Conservation (phyloP, 2,888 invertebrate species). For the Palloptera scutellata region DNA sequence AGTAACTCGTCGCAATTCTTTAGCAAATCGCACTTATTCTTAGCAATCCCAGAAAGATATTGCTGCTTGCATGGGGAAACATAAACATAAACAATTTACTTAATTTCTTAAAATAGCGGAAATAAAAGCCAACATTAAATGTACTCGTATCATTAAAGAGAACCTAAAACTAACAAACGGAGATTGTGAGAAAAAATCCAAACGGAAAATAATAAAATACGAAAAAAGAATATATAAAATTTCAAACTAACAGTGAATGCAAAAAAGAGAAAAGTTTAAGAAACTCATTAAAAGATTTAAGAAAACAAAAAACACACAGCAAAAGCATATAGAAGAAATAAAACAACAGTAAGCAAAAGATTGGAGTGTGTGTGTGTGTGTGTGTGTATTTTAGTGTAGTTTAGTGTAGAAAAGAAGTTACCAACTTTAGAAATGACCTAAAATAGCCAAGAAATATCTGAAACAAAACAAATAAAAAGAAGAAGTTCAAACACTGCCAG, state of each 20-base stretch:
- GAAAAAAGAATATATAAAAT: background rate
- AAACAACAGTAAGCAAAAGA: conserved; percentile 28
- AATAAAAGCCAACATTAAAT: background rate
- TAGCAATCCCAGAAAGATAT: no score
- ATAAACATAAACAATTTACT: conserved; percentile 3
- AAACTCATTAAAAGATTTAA: conserved; percentile 48
- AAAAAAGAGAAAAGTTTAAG: conserved; percentile 49
- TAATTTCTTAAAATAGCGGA: conserved; percentile 7
- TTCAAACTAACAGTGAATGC: conserved; percentile 33
- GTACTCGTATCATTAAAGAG: no score
- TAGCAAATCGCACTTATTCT: no score
- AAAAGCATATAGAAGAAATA: conserved; percentile 20
- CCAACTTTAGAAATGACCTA: conserved; percentile 27
- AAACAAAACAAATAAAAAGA: conserved; percentile 38
- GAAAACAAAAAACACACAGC: conserved; percentile 20
- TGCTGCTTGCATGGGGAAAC: background rate
- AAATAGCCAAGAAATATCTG: conserved; percentile 17
- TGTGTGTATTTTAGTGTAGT: background rate
- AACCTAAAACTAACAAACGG: conserved; percentile 13
- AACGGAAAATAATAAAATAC: background rate
- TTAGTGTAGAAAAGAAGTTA: conserved; percentile 2
- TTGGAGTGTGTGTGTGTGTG: conserved; percentile 4
- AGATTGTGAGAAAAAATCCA: conserved; percentile 18
- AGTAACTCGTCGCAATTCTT: background rate
- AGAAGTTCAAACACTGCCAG: conserved; percentile 42